Conservation (phyloP, 2,888 invertebrate species). For the Magallana nippona region DNA sequence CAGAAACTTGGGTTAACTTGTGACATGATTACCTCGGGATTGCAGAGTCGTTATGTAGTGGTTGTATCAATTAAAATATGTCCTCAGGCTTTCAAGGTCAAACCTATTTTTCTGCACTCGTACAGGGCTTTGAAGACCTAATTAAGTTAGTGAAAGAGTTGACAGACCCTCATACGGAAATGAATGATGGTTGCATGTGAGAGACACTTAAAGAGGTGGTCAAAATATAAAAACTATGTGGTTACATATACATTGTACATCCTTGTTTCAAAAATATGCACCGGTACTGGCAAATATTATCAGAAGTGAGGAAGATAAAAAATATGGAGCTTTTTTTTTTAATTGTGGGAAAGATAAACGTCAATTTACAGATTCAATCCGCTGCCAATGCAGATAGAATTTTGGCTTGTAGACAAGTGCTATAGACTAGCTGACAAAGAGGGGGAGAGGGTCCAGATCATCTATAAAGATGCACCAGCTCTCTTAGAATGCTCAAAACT, state of each 20-base stretch:
- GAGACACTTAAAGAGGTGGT: no score
- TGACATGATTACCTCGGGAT: constrained; percentile 7
- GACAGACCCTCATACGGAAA: not conserved
- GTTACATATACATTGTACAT: no score
- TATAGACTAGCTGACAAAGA: not conserved
- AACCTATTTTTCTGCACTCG: not conserved
- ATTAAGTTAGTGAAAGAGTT: constrained; percentile 7
- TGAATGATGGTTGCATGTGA: not conserved
- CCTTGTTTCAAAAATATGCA: no score
- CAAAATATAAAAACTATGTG: no score
- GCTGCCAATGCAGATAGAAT: not conserved
- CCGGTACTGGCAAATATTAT: not conserved
- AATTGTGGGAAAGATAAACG: not conserved
- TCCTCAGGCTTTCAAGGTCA: constrained; percentile 33
- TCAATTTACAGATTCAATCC: not conserved
- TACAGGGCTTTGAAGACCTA: constrained; percentile 4
- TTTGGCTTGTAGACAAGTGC: not conserved
- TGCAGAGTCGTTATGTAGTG: not conserved
- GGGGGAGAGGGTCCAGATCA: not conserved
- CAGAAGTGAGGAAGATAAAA: not conserved
- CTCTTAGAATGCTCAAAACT: not conserved
- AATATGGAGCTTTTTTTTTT: not conserved
- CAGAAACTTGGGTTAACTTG: constrained; percentile 3
- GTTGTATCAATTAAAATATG: not conserved
- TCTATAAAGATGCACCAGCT: not conserved